Evolutionary conservation across 2,797 vertebrate genomes (phyloP).

Genomic region (Sebastes variabilis): DNA sequence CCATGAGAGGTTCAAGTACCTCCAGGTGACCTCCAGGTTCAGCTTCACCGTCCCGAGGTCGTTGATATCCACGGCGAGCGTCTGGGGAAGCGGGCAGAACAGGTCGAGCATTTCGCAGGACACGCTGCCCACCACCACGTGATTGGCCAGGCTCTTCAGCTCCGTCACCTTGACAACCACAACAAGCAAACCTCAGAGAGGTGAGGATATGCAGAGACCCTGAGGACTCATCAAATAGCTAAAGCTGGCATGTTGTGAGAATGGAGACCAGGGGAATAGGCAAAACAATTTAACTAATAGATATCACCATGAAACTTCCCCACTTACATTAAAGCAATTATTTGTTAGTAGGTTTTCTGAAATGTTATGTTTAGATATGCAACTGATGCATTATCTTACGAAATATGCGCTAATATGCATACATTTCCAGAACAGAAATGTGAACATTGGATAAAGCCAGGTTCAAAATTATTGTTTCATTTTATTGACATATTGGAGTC

Average conservation of each 20-base stretch:
- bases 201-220: background rate
- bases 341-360: too few relatives aligned
- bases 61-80: conserved; percentile 97
- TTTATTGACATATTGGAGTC: too few relatives aligned
- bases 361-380: too few relatives aligned
- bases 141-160: conserved; percentile 96
- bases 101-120: conserved; percentile 98
- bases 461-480: too few relatives aligned
- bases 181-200: conserved; percentile 16
- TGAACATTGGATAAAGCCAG: too few relatives aligned
- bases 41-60: conserved; percentile 98
- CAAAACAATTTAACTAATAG: too few relatives aligned
- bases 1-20: conserved; percentile 78
- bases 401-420: too few relatives aligned
- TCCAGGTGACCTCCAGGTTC: conserved; percentile 97
- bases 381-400: rapidly evolving
- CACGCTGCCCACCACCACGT: conserved; percentile 96
- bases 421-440: too few relatives aligned
- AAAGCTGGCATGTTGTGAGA: background rate
- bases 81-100: conserved; percentile 94
- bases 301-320: too few relatives aligned
- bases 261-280: too few relatives aligned
- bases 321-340: too few relatives aligned
- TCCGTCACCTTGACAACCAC: conserved; percentile 90
- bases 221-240: background rate